Evolutionary conservation across 2,113 vertebrate species (phyloP), one percentile per base, ranked within the genome.

Genomic region (Paradisaea rubra): DNA sequence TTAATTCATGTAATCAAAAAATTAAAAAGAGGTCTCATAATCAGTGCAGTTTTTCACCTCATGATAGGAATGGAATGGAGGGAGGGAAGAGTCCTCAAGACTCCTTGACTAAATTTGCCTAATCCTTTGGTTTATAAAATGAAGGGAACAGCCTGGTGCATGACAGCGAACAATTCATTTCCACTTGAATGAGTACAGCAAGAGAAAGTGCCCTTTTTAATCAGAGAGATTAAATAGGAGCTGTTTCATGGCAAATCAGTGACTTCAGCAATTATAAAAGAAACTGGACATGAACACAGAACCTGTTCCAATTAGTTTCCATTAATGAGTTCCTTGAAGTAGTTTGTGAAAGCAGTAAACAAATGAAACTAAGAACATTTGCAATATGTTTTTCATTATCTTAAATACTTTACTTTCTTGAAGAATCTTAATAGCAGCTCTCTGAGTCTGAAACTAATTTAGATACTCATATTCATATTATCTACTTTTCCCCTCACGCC

Each of bases 271-370:
- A 88, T 93, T 96, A 93, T 61, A 70, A 86, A 74, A 64, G 69
- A 89, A 96, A 79, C 68, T 63, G 80, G 86, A 94, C 95, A 87
- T 65, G 74, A 81, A 79, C 68, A 33, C 3, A 6, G 61, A 93
- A 79, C 74, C 60, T 88, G 37, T 82, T 93, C 77, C 86, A 91
- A 94, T 97, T 94, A 96, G 60, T 84, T 97, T 91, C 28, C 74
- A 88, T 69, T 93, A 93, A 77, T 17, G 13, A 95, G 57, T 68
- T 91, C 79, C 84, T 86, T 39, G 50, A 65, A 93, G 49, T 64
- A 78, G 35, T 60, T 82, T 93, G 52, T 79, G 82, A 80, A 90
- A 89, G 49, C 44, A 92, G 71, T 90, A 94, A 92, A 93, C 81
- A 93, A 61, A 91, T 71, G 66, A 59, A 88, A 76, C 15, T 69